These are phyloP conservation scores for Osmoderma eremita DNA, from an alignment of 2,888 invertebrate genomes.

Conservation along the genomic window DNA sequence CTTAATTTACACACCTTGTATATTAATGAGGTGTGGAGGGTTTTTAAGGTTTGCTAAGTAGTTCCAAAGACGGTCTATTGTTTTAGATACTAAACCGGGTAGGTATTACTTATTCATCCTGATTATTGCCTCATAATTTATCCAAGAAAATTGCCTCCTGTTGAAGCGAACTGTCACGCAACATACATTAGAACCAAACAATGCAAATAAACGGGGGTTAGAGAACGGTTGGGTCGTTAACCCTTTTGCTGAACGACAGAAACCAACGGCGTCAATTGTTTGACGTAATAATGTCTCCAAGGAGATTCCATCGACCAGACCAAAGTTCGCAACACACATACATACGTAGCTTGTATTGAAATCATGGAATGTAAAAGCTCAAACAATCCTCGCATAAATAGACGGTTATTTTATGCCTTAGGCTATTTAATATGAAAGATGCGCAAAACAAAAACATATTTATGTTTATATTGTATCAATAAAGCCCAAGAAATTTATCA, in stretches of 20 bases:
- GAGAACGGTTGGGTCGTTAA: slow-evolving; percentile 14
- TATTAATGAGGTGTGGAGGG: too few relatives aligned
- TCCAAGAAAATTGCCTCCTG: too few relatives aligned
- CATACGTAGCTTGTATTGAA: slow-evolving; percentile 13
- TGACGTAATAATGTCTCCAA: slow-evolving; percentile 31
- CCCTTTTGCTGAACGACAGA: slow-evolving; percentile 8
- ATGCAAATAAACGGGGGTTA: too few relatives aligned
- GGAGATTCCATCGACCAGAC: slow-evolving; percentile 33
- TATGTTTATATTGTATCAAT: neutral
- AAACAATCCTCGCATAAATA: slow-evolving; percentile 14
- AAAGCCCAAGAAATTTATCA: neutral
- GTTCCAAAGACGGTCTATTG: too few relatives aligned
- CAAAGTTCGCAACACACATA: slow-evolving; percentile 24
- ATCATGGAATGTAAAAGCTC: neutral
- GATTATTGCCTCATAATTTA: too few relatives aligned
- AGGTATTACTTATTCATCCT: too few relatives aligned
- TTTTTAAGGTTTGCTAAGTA: too few relatives aligned
- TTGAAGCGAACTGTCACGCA: too few relatives aligned
- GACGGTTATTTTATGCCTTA: neutral
- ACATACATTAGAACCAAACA: too few relatives aligned
- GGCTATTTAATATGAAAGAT: neutral
- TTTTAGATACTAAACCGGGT: too few relatives aligned
- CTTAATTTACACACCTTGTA: too few relatives aligned
- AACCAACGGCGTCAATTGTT: slow-evolving; percentile 2
- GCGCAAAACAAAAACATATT: neutral